phyloP scores from a whole-genome alignment of 2,888 invertebrate genomes.

The Caenorhabditis sulstoni region DNA sequence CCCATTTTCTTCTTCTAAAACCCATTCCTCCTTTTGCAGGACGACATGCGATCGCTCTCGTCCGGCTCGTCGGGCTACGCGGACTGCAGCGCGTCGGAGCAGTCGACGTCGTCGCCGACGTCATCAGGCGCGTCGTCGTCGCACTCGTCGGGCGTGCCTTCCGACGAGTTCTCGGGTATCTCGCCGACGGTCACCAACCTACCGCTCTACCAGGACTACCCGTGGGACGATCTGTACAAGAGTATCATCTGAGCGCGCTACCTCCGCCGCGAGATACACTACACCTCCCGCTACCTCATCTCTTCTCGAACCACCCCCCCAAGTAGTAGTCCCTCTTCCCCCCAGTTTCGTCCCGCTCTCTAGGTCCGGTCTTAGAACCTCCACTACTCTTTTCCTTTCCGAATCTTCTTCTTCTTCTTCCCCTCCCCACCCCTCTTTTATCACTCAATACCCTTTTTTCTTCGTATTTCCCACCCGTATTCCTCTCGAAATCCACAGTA shows the following conservation, averaged over 20 bases:
- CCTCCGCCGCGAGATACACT: too few species aligned
- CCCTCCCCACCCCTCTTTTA: too few species aligned
- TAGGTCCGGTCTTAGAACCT: too few species aligned
- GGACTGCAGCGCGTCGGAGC: conserved; percentile 46
- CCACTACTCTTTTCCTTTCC: too few species aligned
- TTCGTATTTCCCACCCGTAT: too few species aligned
- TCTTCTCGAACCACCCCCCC: too few species aligned
- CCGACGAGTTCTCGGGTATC: conserved; percentile 51
- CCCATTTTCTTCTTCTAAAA: background rate
- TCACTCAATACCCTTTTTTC: too few species aligned
- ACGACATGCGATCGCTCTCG: conserved; percentile 73
- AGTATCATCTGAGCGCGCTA: conserved; percentile 1
- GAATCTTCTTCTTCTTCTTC: too few species aligned
- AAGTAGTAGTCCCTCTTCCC: too few species aligned
- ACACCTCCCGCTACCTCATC: too few species aligned
- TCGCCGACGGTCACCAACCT: conserved; percentile 47
- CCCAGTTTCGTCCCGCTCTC: too few species aligned
- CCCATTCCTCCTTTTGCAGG: conserved; percentile 58
- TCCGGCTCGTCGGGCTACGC: conserved; percentile 72
- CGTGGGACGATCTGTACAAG: conserved; percentile 51
- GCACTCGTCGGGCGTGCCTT: background rate
- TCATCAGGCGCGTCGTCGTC: conserved; percentile 28
- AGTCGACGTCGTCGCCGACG: conserved; percentile 46
- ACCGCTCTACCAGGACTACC: conserved; percentile 1
- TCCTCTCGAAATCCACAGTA: too few species aligned